These are phyloP conservation scores for Rapana venosa DNA, from an alignment of 2,888 invertebrate species.

Conservation along the genomic window DNA sequence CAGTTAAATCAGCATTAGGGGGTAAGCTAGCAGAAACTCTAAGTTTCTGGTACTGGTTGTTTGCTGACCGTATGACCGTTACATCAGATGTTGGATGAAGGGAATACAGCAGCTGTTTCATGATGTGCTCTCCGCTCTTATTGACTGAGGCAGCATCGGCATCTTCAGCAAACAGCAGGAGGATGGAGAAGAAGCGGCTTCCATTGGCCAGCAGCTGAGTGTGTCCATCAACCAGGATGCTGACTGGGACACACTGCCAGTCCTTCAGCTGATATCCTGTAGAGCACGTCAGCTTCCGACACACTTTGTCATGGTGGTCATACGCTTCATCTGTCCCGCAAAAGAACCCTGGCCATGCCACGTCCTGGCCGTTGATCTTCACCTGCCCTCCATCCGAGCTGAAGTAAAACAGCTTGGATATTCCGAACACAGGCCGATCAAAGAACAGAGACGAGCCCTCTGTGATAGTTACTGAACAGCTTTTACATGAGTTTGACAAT, in stretches of 20 bases:
- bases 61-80: not conserved
- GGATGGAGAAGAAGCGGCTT: not conserved
- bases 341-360: not conserved
- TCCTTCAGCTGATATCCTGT: not conserved
- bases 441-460: too few species aligned
- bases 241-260: not conserved
- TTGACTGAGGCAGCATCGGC: not conserved
- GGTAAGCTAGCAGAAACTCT: not conserved
- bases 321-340: slow-evolving; percentile 17
- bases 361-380: not conserved
- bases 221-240: not conserved
- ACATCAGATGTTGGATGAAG: not conserved
- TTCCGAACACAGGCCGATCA: not conserved
- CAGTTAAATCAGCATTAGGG: not conserved
- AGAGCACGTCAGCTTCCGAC: not conserved
- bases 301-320: not conserved
- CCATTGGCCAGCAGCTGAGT: slow-evolving; percentile 17
- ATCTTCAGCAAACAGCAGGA: not conserved
- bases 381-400: not conserved
- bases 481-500: not conserved
- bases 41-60: not conserved
- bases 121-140: not conserved
- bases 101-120: not conserved
- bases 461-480: not conserved
- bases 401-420: not conserved